Base-by-base conservation (phyloP, 2,888 invertebrate species). In the Ferdinandea cuprea region DNA sequence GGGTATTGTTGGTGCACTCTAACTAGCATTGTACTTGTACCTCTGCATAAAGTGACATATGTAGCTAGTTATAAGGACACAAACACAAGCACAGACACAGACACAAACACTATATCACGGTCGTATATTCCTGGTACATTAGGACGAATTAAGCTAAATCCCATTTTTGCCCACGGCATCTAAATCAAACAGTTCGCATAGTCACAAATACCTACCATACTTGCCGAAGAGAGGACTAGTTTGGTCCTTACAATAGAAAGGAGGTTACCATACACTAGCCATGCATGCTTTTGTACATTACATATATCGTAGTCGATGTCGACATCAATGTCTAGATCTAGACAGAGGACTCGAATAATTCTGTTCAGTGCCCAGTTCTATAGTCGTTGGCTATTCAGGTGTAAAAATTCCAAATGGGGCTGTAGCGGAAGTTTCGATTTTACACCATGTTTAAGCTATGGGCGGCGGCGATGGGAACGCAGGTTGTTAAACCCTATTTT, bases 351-450 rank as follows among this genome's bases (percentile, higher is more conserved):
- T 79, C 54, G 59, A 68, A 73, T 73, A 61, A 73, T 40, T 61
- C 73, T 44, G 17, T 65, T 42, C 68, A 32, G n/a, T 21, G 42
- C 21, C 13, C 37, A 19, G 42, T 50, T 32, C 71, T 17, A 54
- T 56, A 50, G 59, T 73, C 15, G 66, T 54, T 71, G 50, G 59
- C 71, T 61, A 72, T 58, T 72, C 71, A 66, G 66, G 66, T 71
- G 76, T 54, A 69, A 69, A 77, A 81, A 72, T 50, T 77, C 61
- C 65, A 81, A 66, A 66, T 77, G 66, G 35, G 77, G 59, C 71
- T 50, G 59, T 54, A 46, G 21, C 77, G 66, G 81, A 81, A 77
- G 81, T 81, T 81, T 81, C 77, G 71, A 81, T 77, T 81, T 81
- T 77, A 72, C 77, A 77, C 77, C 59, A 48, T 66, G 76, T 66